These are phyloP conservation scores for Arrhopalites spinosus DNA, from an alignment of 2,888 invertebrate genomes.

Conservation along the genomic window DNA sequence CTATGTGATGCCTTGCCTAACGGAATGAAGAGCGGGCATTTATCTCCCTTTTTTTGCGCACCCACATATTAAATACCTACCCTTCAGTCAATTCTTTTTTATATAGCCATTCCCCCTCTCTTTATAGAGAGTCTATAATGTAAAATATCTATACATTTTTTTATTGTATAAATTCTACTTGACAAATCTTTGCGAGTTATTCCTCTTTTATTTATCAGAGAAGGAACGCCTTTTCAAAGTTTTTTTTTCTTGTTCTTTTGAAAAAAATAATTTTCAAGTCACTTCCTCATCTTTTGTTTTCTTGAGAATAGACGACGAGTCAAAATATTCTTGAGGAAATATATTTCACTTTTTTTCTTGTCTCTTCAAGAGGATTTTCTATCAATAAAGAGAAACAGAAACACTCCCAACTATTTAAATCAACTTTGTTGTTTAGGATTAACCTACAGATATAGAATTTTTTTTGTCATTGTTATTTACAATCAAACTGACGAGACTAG, in stretches of 20 bases:
- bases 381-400: neutral
- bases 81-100: conserved; percentile 6
- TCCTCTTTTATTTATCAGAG: neutral
- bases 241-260: too few relatives aligned
- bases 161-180: conserved; percentile 6
- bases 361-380: conserved; percentile 7
- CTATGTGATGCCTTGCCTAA: neutral
- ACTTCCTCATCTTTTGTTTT: conserved; percentile 33
- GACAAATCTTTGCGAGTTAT: conserved; percentile 21
- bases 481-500: too few relatives aligned
- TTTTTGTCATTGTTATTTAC: too few relatives aligned
- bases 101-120: neutral
- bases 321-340: neutral
- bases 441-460: too few relatives aligned
- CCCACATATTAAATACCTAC: conserved; percentile 29
- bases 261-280: too few relatives aligned
- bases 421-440: too few relatives aligned
- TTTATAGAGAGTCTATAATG: neutral
- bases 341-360: neutral
- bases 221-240: conserved; percentile 23
- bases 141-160: neutral
- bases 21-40: conserved; percentile 22
- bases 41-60: conserved; percentile 34
- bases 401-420: too few relatives aligned
- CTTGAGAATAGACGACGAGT: neutral